Percentiles rank a stretch among this genome's conserved stretches.
phyloP scores from a whole-genome alignment of 2,888 invertebrate genomes.

The Meiosimyza platycephala region DNA sequence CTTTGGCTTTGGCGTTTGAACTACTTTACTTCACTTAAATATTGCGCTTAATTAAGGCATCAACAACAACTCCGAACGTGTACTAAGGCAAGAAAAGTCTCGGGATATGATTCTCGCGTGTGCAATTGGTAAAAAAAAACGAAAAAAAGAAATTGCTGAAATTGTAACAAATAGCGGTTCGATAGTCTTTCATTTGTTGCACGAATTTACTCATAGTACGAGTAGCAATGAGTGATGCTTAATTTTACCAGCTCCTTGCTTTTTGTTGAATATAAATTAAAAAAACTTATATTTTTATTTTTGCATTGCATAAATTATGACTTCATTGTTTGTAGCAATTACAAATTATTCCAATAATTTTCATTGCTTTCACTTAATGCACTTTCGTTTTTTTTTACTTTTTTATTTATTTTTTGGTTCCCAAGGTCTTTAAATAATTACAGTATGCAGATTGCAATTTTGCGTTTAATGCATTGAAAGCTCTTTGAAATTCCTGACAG shows the following conservation, averaged over 20 bases:
- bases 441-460: too few relatives aligned
- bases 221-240: too few relatives aligned
- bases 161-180: constrained; percentile 8
- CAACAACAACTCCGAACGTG: constrained; percentile 13
- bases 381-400: constrained; percentile 13
- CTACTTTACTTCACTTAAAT: constrained; percentile 27
- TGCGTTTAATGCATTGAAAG: too few relatives aligned
- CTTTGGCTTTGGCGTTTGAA: constrained; percentile 22
- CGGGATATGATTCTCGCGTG: not conserved
- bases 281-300: constrained; percentile 18
- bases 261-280: too few relatives aligned
- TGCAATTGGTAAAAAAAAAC: not conserved
- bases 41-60: constrained; percentile 37
- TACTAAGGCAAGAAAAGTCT: not conserved
- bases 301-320: constrained; percentile 17
- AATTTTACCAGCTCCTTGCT: too few relatives aligned
- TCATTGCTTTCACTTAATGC: constrained; percentile 17
- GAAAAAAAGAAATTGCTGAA: constrained; percentile 18
- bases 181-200: too few relatives aligned
- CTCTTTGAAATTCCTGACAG: too few relatives aligned
- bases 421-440: too few relatives aligned
- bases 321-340: constrained; percentile 33
- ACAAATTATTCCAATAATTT: constrained; percentile 14
- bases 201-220: too few relatives aligned
- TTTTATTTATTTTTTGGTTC: not conserved